Evolutionary conservation across 2,113 vertebrate species (phyloP).

Genomic region (Cervus canadensis): DNA sequence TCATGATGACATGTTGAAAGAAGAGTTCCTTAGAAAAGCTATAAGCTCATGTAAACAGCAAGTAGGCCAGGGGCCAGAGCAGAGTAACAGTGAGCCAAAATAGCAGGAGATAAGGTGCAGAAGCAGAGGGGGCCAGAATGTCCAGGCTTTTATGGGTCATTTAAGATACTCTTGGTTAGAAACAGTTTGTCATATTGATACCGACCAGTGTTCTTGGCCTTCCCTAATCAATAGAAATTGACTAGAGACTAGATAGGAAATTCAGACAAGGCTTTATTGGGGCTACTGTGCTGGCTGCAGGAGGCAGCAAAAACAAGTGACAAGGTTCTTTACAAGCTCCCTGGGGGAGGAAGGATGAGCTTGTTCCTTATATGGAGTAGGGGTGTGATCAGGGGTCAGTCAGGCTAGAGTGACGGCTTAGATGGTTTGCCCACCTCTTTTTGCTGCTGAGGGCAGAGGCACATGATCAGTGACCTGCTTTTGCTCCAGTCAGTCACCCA

Average conservation of each 20-base stretch:
- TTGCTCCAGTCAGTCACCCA: not conserved
- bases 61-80: not conserved
- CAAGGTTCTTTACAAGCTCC: not conserved
- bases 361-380: not conserved
- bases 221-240: not conserved
- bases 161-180: not conserved
- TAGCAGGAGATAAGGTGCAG: not conserved
- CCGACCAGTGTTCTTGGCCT: not conserved
- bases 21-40: not conserved
- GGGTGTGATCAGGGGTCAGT: not conserved
- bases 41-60: not conserved
- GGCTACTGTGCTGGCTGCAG: not conserved
- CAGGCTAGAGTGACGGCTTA: not conserved
- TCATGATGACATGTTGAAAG: not conserved
- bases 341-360: not conserved
- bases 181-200: not conserved
- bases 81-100: not conserved
- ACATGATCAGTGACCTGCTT: not conserved
- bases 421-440: fast-evolving
- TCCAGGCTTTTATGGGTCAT: not conserved
- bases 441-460: not conserved
- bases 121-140: not conserved
- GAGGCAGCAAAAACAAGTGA: not conserved
- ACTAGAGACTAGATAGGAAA: not conserved
- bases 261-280: not conserved